These are phyloP conservation scores for Corydoras maculifer DNA, from an alignment of 2,113 vertebrate species.

Conservation along the genomic window DNA sequence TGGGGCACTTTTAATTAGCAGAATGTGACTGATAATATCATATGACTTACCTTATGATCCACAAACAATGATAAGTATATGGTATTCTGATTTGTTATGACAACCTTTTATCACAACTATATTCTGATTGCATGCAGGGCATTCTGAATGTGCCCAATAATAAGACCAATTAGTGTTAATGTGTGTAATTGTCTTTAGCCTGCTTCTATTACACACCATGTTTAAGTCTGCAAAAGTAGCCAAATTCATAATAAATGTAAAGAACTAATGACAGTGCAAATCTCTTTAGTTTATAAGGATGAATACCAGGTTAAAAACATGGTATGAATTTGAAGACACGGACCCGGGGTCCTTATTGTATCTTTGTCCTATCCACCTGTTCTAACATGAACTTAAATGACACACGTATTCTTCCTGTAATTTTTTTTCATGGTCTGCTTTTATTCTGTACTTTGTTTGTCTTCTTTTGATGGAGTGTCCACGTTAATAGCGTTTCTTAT, in stretches of 20 bases:
- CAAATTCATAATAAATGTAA: too few relatives aligned
- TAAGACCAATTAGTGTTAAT: not conserved
- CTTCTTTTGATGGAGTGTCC: not conserved
- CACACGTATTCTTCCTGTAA: not conserved
- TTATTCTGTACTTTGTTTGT: not conserved
- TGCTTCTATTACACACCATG: too few relatives aligned
- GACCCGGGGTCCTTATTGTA: not conserved
- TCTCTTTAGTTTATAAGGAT: not conserved
- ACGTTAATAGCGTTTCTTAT: not conserved
- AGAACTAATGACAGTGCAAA: too few relatives aligned
- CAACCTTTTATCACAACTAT: too few relatives aligned
- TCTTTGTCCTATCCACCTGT: slow-evolving; percentile 2
- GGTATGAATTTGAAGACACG: not conserved
- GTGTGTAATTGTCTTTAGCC: too few relatives aligned
- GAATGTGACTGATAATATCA: too few relatives aligned
- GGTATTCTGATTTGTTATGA: too few relatives aligned
- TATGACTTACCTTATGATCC: too few relatives aligned
- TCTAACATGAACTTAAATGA: slow-evolving; percentile 4
- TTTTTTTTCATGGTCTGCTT: not conserved
- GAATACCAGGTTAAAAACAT: not conserved
- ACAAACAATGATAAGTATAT: too few relatives aligned
- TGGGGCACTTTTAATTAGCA: too few relatives aligned
- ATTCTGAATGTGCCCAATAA: not conserved
- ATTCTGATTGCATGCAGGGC: not conserved
- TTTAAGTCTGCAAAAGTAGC: too few relatives aligned